A percentile compares a stretch with the other conserved stretches of the same genome.
These are phyloP conservation scores for Atta cephalotes DNA, from an alignment of 1,140 invertebrate genomes.

Conservation along the genomic window DNA sequence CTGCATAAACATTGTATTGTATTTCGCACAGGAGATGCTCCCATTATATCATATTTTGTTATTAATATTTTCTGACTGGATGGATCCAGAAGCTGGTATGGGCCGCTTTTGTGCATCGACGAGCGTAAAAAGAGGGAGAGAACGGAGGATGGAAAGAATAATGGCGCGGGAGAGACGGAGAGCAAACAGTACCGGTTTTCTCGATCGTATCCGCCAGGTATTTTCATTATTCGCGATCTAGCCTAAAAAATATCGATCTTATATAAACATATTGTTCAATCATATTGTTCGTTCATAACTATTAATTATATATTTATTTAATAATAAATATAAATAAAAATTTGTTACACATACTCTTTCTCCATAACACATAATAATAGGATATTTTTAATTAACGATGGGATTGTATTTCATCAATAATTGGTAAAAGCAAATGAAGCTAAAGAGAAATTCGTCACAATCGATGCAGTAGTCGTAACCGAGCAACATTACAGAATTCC, in stretches of 20 bases:
- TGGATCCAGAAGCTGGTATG: slow-evolving; percentile 81
- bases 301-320: background rate
- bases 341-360: background rate
- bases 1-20: slow-evolving; percentile 86
- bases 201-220: slow-evolving; percentile 78
- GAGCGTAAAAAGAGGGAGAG: slow-evolving; percentile 42
- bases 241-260: slow-evolving; percentile 56
- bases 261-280: background rate
- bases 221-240: slow-evolving; percentile 73
- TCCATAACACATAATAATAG: background rate
- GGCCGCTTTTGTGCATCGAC: slow-evolving; percentile 81
- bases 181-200: slow-evolving; percentile 79
- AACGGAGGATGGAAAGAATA: slow-evolving; percentile 39
- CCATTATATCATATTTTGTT: slow-evolving; percentile 86
- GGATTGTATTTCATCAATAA: background rate
- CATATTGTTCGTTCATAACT: background rate
- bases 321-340: background rate
- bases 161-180: slow-evolving; percentile 40
- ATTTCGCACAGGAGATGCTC: slow-evolving; percentile 83
- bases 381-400: background rate
- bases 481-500: slow-evolving; percentile 23
- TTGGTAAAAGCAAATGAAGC: background rate
- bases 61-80: slow-evolving; percentile 87
- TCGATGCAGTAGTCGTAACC: background rate
- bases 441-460: slow-evolving; percentile 2